Percentiles rank a stretch among this genome's conserved stretches.
These are phyloP conservation scores for Eurystomus gularis DNA, from an alignment of 2,113 vertebrate species.

Conservation along the genomic window DNA sequence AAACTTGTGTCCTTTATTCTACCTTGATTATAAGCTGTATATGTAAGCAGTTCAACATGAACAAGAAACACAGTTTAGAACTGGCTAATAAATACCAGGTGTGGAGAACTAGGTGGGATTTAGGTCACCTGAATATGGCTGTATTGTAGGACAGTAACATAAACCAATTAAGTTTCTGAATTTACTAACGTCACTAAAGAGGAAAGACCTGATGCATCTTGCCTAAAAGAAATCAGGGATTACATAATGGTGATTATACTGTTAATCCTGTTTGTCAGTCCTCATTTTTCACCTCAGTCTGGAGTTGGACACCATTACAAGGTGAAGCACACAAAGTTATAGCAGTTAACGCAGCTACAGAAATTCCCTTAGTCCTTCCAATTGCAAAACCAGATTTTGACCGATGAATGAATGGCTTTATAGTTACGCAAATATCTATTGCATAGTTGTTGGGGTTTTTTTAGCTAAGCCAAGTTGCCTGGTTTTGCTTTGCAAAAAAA, in stretches of 20 bases:
- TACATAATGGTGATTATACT: constrained; percentile 26
- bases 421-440: not conserved
- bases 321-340: not conserved
- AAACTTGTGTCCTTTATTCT: not conserved
- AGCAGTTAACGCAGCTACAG: not conserved
- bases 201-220: constrained; percentile 14
- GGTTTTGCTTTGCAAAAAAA: not conserved
- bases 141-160: not conserved
- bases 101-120: not conserved
- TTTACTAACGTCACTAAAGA: constrained; percentile 28
- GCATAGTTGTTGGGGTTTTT: not conserved
- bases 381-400: not conserved
- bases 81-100: not conserved
- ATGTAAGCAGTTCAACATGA: not conserved
- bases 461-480: not conserved
- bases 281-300: not conserved
- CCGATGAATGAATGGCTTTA: not conserved
- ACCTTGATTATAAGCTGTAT: not conserved
- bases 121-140: not conserved
- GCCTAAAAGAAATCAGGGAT: not conserved
- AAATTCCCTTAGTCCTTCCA: not conserved
- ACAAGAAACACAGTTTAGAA: not conserved
- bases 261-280: constrained; percentile 40
- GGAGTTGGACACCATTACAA: not conserved
- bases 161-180: constrained; percentile 39